Base-by-base conservation (phyloP, 1,140 invertebrate genomes). In the Caenorhabditis latens region DNA sequence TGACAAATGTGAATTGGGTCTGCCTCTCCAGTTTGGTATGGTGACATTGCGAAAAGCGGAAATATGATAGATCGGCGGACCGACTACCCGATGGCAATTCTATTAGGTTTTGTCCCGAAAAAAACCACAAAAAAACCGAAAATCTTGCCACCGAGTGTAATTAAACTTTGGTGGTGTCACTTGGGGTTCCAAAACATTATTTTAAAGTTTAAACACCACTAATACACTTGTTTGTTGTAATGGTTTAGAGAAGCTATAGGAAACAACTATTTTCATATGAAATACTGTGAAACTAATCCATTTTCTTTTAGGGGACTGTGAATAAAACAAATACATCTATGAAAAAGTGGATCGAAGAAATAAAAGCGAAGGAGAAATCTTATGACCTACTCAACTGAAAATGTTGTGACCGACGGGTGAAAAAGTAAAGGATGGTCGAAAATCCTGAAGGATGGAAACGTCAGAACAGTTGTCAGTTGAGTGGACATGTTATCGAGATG, bases 401-500 rank as follows among this genome's bases (percentile, higher is more conserved):
- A 53, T 79, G 71, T 50, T 79, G 71, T 50, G 71, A 79, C 71
- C 71, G n/a, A 50, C 21, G 71, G 46, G 46, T 53, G 71, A 50
- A 79, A 79, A 79, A 71, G 40, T 71, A 43, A 50, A 32, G 46
- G 71, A 79, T 79, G 71, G 71, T 79, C 71, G 46, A 50, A 79
- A 79, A 79, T 50, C 46, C 53, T 24, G 46, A 79, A 71, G 42
- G 21, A 42, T 71, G 71, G 11, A 79, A 48, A 48, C 46, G 71
- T 79, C 46, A 79, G 71, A 79, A 79, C 71, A 79, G 42, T 40
- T 79, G 71, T 79, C 46, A 79, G 71, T n/a, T 71, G 43, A 79
- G 71, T 79, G 71, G 46, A 79, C 71, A 79, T 53, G n/a, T 48
- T 79, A 53, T 79, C 71, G 14, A 79, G 71, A 79, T 79, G 43